Evolutionary conservation across 2,113 vertebrate genomes (phyloP), one percentile per base, ranked within the genome.

Genomic region (Phalacrocorax carbo): DNA sequence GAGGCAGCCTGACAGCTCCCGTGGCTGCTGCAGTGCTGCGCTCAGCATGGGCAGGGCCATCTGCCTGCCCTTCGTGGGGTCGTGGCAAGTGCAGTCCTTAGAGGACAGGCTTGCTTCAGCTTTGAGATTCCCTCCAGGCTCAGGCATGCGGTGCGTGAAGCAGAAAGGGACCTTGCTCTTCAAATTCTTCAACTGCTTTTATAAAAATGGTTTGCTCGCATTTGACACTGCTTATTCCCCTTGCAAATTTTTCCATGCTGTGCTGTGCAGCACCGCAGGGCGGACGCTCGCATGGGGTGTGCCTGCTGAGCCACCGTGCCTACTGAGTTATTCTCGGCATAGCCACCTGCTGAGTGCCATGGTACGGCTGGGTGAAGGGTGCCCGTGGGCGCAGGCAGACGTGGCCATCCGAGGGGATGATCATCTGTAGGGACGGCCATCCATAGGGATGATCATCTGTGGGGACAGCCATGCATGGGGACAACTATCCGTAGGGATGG

Each of bases 161-260:
- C 81, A 51, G 40, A 51, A 19, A 54, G 34, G 38, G 21, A 20
- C 60, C 57, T 58, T 12, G 23, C 52, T 71, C 52, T 76, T 82
- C 15, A 40, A 16, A 71, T 70, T 46, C 62, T 58, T 58, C 7
- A 75, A 3, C 42, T 78, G 91, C 68, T 62, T 17, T 34, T 8
- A 7, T 30, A 26, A n/a, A 40, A 32, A 23, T 2, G 18, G 22
- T 57, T 38, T 17, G 23, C 49, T 72, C 0, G 0, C 3, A 2
- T 36, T 51, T 51, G 27, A 55, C 11, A 4, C 82, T 14, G n/a
- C 51, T 60, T 25, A n/a, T 32, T 54, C 38, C 34, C 30, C 54
- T 40, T 15, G 60, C 29, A 29, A 7, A 7, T 78, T 38, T 29
- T 29, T 15, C 75, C 60, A 54, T 8, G 34, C 65, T 54, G 6